Evolutionary conservation across 30 jellyfish, hydroid and myxozoan species (phyloP).

Genomic region (Aurelia sp.): DNA sequence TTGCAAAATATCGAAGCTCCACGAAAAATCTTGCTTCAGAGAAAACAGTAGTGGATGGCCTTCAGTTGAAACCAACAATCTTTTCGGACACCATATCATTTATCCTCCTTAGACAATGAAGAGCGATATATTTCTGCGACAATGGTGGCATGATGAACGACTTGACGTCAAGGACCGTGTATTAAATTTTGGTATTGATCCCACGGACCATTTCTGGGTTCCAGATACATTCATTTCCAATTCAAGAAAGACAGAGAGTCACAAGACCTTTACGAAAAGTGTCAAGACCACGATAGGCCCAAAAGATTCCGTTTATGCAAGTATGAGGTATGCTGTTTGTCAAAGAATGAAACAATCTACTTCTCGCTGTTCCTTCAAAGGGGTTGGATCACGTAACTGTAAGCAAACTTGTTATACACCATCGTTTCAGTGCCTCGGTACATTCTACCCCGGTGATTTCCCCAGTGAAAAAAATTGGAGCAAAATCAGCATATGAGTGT

Average conservation of each 20-base stretch:
- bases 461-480: too few relatives aligned
- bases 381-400: too few relatives aligned
- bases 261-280: slow-evolving; percentile 40
- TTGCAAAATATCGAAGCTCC: too few relatives aligned
- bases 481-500: too few relatives aligned
- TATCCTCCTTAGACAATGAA: slow-evolving; percentile 33
- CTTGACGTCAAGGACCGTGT: slow-evolving; percentile 20
- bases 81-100: neutral
- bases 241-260: slow-evolving; percentile 62
- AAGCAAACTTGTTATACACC: too few relatives aligned
- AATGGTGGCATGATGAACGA: slow-evolving; percentile 63
- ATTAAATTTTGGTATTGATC: slow-evolving; percentile 32
- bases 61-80: too few relatives aligned
- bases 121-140: slow-evolving; percentile 59
- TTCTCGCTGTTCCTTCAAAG: too few relatives aligned
- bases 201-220: slow-evolving; percentile 58
- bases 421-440: too few relatives aligned
- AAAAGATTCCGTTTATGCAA: slow-evolving; percentile 51
- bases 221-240: slow-evolving; percentile 67
- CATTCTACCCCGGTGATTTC: too few relatives aligned
- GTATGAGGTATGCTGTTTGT: slow-evolving; percentile 32
- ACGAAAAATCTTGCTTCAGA: too few relatives aligned
- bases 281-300: slow-evolving; percentile 53
- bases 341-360: neutral
- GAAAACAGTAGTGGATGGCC: too few relatives aligned